A percentile compares a stretch with the other conserved stretches of the same genome.
phyloP scores from a whole-genome alignment of 2,797 vertebrate species.

The Coracias cyanogaster region DNA sequence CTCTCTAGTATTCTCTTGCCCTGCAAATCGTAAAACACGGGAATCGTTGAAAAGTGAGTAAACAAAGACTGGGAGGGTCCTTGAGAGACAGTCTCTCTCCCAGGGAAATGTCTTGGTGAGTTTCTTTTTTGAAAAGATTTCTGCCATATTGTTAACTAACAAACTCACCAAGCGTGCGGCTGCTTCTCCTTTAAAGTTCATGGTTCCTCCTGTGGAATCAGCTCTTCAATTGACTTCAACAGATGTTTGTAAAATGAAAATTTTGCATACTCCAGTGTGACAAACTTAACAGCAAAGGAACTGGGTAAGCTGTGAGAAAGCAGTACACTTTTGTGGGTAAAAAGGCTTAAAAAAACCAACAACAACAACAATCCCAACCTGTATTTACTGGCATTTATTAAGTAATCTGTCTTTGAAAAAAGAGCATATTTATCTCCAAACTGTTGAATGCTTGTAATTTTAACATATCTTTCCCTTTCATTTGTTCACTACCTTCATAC shows the following conservation, averaged over 20 bases:
- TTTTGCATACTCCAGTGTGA: not conserved
- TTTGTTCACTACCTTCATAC: not conserved
- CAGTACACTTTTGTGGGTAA: not conserved
- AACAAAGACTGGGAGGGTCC: not conserved
- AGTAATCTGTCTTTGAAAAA: not conserved
- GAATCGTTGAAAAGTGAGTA: not conserved
- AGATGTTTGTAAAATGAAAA: constrained; percentile 25
- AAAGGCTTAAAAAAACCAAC: not conserved
- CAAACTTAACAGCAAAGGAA: constrained; percentile 7
- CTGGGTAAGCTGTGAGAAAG: not conserved
- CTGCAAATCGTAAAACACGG: not conserved
- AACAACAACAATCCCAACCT: too few relatives aligned
- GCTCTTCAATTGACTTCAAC: not conserved
- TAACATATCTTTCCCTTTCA: not conserved
- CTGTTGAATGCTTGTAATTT: not conserved
- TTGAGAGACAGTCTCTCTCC: not conserved
- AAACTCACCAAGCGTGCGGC: not conserved
- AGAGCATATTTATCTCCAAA: not conserved
- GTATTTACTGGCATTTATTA: not conserved
- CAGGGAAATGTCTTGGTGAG: not conserved
- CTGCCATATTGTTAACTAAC: not conserved
- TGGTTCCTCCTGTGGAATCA: not conserved
- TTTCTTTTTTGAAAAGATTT: not conserved
- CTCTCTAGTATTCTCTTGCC: not conserved
- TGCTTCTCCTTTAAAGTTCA: not conserved